These are phyloP conservation scores for Eutrigla gurnardus DNA, from an alignment of 2,797 vertebrate genomes.

Conservation along the genomic window DNA sequence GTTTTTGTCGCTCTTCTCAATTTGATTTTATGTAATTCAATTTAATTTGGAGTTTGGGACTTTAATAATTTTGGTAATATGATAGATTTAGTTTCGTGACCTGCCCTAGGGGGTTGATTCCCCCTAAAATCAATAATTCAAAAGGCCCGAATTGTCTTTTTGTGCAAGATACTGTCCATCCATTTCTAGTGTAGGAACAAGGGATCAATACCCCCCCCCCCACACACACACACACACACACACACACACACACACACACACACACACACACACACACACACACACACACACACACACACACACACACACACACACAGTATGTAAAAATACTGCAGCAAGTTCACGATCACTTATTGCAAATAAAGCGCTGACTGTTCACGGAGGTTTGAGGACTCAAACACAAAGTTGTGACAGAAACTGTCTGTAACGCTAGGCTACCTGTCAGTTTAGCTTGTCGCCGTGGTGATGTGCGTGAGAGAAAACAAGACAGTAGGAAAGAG, in stretches of 20 bases:
- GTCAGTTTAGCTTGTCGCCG: constrained; percentile 36
- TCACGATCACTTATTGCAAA: neutral
- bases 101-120: neutral
- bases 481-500: constrained; percentile 43
- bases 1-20: neutral
- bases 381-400: constrained; percentile 22
- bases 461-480: constrained; percentile 33
- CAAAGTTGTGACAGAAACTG: constrained; percentile 40
- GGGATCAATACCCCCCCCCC: constrained; percentile 2
- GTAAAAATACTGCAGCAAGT: constrained; percentile 8
- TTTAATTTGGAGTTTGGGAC: neutral
- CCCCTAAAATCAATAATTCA: neutral
- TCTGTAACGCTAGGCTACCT: constrained; percentile 26
- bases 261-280: neutral
- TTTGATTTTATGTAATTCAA: constrained; percentile 1
- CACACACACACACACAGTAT: neutral
- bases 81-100: neutral
- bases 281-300: neutral
- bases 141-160: constrained; percentile 3
- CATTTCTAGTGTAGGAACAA: neutral
- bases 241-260: neutral
- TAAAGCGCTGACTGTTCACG: constrained; percentile 26
- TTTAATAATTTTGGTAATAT: constrained; percentile 1
- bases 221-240: neutral
- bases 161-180: neutral